These are phyloP conservation scores for Coregonus suidteri DNA, from an alignment of 2,797 vertebrate species.

Conservation along the genomic window DNA sequence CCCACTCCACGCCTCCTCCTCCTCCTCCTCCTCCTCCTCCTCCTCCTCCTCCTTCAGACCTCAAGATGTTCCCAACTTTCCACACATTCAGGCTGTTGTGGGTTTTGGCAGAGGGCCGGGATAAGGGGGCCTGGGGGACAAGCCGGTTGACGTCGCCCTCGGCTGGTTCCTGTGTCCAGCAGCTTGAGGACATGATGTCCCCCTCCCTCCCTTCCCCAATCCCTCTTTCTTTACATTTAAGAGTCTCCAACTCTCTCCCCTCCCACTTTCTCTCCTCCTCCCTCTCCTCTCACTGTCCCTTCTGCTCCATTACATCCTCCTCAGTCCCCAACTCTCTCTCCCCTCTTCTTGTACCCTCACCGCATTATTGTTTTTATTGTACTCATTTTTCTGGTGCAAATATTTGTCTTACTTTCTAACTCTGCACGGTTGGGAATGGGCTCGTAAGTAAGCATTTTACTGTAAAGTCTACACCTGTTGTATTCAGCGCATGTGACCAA, in stretches of 20 bases:
- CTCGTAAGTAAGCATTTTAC: no score
- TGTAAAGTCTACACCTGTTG: no score
- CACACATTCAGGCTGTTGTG: conserved; percentile 35
- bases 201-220: neutral
- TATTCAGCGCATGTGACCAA: neutral
- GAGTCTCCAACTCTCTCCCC: no score
- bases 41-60: neutral
- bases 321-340: conserved; percentile 1
- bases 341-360: neutral
- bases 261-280: no score
- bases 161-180: conserved; percentile 26
- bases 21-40: neutral
- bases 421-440: no score
- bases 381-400: no score
- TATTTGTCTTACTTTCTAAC: no score
- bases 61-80: conserved; percentile 38
- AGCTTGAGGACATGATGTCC: neutral
- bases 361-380: no score
- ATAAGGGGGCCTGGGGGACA: conserved; percentile 13
- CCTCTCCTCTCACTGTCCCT: no score
- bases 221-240: neutral
- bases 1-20: neutral
- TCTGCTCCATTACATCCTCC: no score
- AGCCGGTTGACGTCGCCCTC: conserved; percentile 37
- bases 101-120: conserved; percentile 26